Conservation (phyloP, 2,888 invertebrate species). For the Augochlorella aurata region DNA sequence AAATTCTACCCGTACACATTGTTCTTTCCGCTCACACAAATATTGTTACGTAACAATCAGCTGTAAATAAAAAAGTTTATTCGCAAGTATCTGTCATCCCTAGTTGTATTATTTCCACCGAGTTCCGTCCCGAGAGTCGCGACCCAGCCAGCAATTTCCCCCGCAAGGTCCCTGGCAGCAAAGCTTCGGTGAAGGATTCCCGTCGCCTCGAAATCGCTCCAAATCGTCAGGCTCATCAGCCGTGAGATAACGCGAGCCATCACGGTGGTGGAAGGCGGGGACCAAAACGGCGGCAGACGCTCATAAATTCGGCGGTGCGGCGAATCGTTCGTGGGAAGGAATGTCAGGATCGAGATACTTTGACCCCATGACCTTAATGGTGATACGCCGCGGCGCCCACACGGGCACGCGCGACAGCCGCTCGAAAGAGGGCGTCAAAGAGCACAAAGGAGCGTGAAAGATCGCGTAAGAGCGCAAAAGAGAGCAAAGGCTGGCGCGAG, state of each 20-base stretch:
- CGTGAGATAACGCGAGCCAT: not conserved
- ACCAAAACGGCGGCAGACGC: not conserved
- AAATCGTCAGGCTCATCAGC: not conserved
- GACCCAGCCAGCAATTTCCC: too few relatives aligned
- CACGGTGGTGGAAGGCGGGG: not conserved
- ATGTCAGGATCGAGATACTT: slow-evolving; percentile 55
- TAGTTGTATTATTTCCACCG: too few relatives aligned
- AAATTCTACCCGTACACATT: too few relatives aligned
- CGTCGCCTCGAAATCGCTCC: not conserved
- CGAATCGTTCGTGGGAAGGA: slow-evolving; percentile 54
- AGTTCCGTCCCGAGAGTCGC: too few relatives aligned
- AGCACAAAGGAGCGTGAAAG: too few relatives aligned
- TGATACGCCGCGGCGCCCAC: slow-evolving; percentile 43
- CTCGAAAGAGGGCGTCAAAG: not conserved
- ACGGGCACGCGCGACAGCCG: slow-evolving; percentile 42
- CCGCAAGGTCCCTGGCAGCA: not conserved
- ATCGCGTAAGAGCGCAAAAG: too few relatives aligned
- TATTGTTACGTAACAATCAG: too few relatives aligned
- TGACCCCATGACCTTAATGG: slow-evolving; percentile 62
- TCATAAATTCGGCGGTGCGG: slow-evolving; percentile 48
- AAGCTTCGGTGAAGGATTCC: not conserved
- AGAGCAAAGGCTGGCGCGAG: slow-evolving; percentile 36
- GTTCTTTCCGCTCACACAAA: too few relatives aligned
- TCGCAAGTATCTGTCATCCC: too few relatives aligned
- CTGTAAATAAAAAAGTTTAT: too few relatives aligned